phyloP scores from a whole-genome alignment of 1,140 invertebrate species.

The Cydia fagiglandana region DNA sequence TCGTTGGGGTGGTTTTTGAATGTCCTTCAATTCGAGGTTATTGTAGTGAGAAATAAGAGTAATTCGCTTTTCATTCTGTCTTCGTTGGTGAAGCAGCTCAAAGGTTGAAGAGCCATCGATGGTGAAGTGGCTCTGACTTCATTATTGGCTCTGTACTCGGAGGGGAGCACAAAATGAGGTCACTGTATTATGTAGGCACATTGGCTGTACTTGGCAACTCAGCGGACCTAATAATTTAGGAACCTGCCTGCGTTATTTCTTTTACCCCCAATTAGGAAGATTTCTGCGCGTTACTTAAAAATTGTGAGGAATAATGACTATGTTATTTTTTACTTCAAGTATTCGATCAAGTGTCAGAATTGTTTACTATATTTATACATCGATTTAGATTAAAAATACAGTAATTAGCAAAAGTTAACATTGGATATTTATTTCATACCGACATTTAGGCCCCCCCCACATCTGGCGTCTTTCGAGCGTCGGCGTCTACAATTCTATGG shows the following conservation, averaged over 20 bases:
- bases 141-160: slow-evolving; percentile 67
- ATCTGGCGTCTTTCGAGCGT: no score
- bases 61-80: slow-evolving; percentile 68
- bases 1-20: slow-evolving; percentile 44
- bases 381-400: no score
- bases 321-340: background rate
- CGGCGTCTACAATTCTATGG: no score
- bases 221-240: slow-evolving; percentile 10
- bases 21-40: slow-evolving; percentile 51
- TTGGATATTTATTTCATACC: no score
- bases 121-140: slow-evolving; percentile 69
- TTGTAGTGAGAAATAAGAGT: slow-evolving; percentile 70
- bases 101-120: slow-evolving; percentile 67
- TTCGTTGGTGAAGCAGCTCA: slow-evolving; percentile 61
- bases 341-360: background rate
- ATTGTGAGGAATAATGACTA: background rate
- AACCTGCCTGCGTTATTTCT: slow-evolving; percentile 5
- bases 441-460: no score
- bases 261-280: background rate
- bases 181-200: slow-evolving; percentile 53
- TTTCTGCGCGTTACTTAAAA: background rate
- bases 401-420: no score
- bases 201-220: slow-evolving; percentile 30
- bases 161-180: slow-evolving; percentile 68
- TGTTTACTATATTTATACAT: no score